phyloP scores from a whole-genome alignment of 2,888 invertebrate species.

The Drosophila anomalipes region DNA sequence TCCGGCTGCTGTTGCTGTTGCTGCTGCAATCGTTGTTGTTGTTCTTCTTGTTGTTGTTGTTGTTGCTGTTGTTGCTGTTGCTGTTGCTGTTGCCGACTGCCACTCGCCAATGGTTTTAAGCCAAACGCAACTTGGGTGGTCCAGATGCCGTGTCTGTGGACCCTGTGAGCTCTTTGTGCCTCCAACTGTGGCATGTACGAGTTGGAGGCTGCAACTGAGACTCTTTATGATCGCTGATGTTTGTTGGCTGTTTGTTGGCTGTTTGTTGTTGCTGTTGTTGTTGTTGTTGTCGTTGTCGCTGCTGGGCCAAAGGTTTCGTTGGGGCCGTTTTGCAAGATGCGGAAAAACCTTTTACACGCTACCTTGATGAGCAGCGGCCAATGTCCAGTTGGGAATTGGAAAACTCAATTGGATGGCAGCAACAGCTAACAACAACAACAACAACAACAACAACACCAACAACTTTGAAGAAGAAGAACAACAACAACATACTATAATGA shows the following conservation, averaged over 20 bases:
- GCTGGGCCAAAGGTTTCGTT: conserved; percentile 70
- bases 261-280: conserved; percentile 10
- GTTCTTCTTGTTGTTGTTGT: conserved; percentile 29
- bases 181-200: conserved; percentile 50
- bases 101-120: conserved; percentile 61
- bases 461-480: conserved; percentile 5
- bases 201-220: conserved; percentile 18
- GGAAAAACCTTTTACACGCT: conserved; percentile 68
- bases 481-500: conserved; percentile 45
- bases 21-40: conserved; percentile 24
- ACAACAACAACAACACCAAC: neutral
- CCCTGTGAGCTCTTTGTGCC: conserved; percentile 32
- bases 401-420: conserved; percentile 65
- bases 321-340: conserved; percentile 34
- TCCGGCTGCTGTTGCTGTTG: conserved; percentile 25
- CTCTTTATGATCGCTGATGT: conserved; percentile 33
- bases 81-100: conserved; percentile 38
- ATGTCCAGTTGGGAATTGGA: conserved; percentile 42
- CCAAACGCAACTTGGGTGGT: conserved; percentile 78
- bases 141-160: conserved; percentile 71
- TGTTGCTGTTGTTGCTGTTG: conserved; percentile 27
- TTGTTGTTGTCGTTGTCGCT: conserved; percentile 27
- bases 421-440: conserved; percentile 9
- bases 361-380: conserved; percentile 41
- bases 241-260: neutral